phyloP scores from a whole-genome alignment of 2,797 vertebrate genomes.

The Cirrhinus molitorella region DNA sequence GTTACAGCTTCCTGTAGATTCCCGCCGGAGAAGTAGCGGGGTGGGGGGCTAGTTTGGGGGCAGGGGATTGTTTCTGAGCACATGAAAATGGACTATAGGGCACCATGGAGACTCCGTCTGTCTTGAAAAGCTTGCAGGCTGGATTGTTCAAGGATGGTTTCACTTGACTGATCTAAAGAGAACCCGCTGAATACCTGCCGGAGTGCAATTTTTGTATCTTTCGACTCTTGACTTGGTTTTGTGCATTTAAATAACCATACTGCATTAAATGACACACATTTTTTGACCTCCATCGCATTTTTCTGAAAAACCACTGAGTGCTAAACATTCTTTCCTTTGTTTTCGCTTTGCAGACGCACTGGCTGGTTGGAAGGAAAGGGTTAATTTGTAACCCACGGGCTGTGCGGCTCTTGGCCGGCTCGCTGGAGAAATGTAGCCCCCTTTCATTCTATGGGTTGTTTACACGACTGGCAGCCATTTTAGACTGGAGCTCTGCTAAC shows the following conservation, averaged over 20 bases:
- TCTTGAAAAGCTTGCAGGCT: conserved; percentile 55
- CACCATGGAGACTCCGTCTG: conserved; percentile 62
- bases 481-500: conserved; percentile 65
- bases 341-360: neutral
- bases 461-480: conserved; percentile 73
- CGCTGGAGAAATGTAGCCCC: conserved; percentile 67
- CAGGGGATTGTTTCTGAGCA: conserved; percentile 51
- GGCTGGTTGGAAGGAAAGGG: conserved; percentile 52
- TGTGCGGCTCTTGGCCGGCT: conserved; percentile 61
- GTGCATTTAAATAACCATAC: neutral
- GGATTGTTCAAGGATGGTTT: conserved; percentile 60
- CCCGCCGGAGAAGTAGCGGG: conserved; percentile 45
- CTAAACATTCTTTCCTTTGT: neutral
- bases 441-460: conserved; percentile 70
- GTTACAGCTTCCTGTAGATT: conserved; percentile 65
- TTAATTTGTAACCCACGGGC: conserved; percentile 54
- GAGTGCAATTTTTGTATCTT: conserved; percentile 45
- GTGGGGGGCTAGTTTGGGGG: conserved; percentile 46
- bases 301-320: neutral
- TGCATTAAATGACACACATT: neutral
- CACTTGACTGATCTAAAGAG: conserved; percentile 58
- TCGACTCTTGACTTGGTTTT: neutral
- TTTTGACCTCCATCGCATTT: neutral
- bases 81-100: conserved; percentile 55
- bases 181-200: conserved; percentile 42